phyloP scores from a whole-genome alignment of 2,797 vertebrate species.

The Tangara arthus region DNA sequence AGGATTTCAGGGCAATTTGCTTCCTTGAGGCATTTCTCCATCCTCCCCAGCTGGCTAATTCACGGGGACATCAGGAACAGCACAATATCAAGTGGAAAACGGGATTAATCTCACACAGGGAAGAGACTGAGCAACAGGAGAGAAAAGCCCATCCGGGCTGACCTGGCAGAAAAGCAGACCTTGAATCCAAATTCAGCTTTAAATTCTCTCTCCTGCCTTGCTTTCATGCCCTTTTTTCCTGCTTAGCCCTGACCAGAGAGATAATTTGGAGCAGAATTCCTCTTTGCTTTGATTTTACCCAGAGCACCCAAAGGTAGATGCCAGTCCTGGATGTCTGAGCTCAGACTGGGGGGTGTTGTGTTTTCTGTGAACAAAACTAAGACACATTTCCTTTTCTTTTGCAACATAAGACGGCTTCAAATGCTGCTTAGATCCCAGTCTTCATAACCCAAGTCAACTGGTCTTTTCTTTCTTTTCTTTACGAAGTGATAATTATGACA shows the following conservation, averaged over 20 bases:
- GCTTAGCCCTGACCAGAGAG: not conserved
- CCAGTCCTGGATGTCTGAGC: not conserved
- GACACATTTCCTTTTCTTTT: slow-evolving; percentile 10
- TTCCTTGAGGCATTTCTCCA: not conserved
- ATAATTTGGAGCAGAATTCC: not conserved
- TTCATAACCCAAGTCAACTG: slow-evolving; percentile 8
- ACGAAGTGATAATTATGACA: slow-evolving; percentile 58
- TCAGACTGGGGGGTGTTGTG: not conserved
- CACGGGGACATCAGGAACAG: not conserved
- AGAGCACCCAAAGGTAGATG: not conserved
- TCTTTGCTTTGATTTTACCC: not conserved
- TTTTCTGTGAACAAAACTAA: not conserved
- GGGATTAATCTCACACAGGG: not conserved
- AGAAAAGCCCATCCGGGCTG: not conserved
- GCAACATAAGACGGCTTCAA: slow-evolving; percentile 1
- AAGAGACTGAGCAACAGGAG: not conserved
- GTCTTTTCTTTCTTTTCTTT: slow-evolving; percentile 34
- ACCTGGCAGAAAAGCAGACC: not conserved
- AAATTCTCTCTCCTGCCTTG: not conserved
- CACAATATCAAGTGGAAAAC: not conserved
- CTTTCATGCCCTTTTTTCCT: not conserved
- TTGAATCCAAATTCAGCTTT: not conserved
- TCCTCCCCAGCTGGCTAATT: not conserved
- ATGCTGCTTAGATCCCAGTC: not conserved
- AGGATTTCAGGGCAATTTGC: not conserved